Conservation (phyloP, 2,888 invertebrate genomes). For the Iphiclides podalirius region DNA sequence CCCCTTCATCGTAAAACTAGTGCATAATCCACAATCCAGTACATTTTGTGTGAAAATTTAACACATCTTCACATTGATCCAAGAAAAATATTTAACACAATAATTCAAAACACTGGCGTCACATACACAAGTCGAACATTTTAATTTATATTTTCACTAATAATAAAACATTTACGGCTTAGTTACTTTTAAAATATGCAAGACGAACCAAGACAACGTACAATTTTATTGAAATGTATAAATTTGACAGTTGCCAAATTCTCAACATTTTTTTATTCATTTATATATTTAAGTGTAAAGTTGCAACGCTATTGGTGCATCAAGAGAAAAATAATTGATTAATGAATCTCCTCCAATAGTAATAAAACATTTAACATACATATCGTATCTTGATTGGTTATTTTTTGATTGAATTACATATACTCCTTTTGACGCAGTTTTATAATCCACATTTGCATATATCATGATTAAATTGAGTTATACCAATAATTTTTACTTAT, state of each 20-base stretch:
- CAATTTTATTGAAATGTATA: constrained; percentile 46
- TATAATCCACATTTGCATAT: neutral
- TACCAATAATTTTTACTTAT: neutral
- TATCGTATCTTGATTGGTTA: constrained; percentile 43
- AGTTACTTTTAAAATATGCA: constrained; percentile 27
- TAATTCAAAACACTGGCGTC: constrained; percentile 17
- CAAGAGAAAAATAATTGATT: constrained; percentile 33
- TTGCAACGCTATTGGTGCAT: constrained; percentile 42
- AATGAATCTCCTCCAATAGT: constrained; percentile 45
- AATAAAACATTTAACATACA: constrained; percentile 56
- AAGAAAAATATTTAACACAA: constrained; percentile 28
- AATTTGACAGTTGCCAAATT: constrained; percentile 54
- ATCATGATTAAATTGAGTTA: too few species aligned
- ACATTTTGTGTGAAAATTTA: constrained; percentile 73
- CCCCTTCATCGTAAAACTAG: constrained; percentile 81
- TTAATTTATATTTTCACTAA: constrained; percentile 7
- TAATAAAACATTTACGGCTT: constrained; percentile 26
- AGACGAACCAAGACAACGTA: constrained; percentile 35
- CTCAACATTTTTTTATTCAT: constrained; percentile 36
- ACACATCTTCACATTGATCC: constrained; percentile 56
- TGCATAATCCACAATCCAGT: constrained; percentile 71
- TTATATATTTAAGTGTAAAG: constrained; percentile 24
- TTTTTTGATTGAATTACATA: constrained; percentile 14
- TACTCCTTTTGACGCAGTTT: constrained; percentile 38
- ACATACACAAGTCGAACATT: constrained; percentile 15